Conservation (phyloP, 2,113 vertebrate species). For the Archilochus colubris region DNA sequence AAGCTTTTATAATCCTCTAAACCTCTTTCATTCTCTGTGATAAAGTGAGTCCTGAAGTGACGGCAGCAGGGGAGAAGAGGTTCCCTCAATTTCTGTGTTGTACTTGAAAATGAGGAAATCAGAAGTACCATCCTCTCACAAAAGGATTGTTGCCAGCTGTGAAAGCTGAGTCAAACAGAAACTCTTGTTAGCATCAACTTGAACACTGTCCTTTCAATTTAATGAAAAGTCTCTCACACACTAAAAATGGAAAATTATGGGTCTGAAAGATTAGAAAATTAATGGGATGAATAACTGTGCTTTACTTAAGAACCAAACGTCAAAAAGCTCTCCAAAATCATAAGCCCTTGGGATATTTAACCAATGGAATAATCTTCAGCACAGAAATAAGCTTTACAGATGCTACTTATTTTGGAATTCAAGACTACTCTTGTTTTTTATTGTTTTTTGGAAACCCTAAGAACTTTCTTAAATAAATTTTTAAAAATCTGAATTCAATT, state of each 20-base stretch:
- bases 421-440: background rate
- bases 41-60: conserved; percentile 6
- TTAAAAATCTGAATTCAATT: background rate
- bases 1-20: conserved; percentile 13
- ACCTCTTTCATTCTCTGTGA: background rate
- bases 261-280: background rate
- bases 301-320: background rate
- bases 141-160: background rate
- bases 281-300: background rate
- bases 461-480: background rate
- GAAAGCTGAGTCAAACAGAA: conserved; percentile 1
- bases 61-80: background rate
- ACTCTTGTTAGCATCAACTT: background rate
- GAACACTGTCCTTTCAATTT: background rate
- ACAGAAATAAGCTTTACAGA: background rate
- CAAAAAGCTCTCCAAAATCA: background rate
- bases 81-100: background rate
- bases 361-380: background rate
- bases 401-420: background rate
- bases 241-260: conserved; percentile 3
- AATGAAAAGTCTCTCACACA: background rate
- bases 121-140: background rate
- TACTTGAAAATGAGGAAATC: background rate
- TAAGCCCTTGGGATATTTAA: background rate
- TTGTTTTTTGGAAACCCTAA: background rate